Base-by-base conservation (phyloP, 2,888 invertebrate genomes). In the Neria commutata region DNA sequence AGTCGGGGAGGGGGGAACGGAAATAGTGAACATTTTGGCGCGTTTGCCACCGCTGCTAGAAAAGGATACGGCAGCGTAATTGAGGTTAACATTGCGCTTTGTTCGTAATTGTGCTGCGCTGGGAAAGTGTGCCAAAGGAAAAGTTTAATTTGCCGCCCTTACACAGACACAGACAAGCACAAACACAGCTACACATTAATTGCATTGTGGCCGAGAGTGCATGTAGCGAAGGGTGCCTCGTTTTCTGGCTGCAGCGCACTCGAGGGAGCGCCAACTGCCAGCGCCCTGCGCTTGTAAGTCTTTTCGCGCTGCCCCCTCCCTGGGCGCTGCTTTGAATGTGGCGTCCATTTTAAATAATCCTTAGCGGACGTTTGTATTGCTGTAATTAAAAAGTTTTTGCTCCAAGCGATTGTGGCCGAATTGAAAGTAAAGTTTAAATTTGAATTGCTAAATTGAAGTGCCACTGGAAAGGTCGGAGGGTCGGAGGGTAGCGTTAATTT, bases 31-130 rank as follows among this genome's bases (percentile, higher is more conserved):
- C 5, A 3, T 19, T 23, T 24, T 23, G 26, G 14, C 29, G 26
- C 34, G 56, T 57, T 62, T 66, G 17, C n/a, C n/a, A n/a, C 6
- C 21, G 25, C 34, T 6, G 19, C 29, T 19, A 42, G 29, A 16
- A 45, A 45, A 45, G 50, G 50, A 26, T 16, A 17, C 19, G 19
- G 33, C 21, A 17, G 10, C 65, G 62, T 75, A 74, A 74, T 75
- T 74, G 74, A 71, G 75, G 75, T 75, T 74, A 75, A 73, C 26
- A 50, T 54, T 54, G n/a, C n/a, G n/a, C 75, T 73, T 63, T 63
- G 67, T 34, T 40, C 8, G 21, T 34, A 5, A 24, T 45, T 19
- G 40, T 40, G 40, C 25, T 14, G 25, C 14, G 25, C 69, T 58
- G 56, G 56, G 56, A 65, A 70, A 69, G 66, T 74, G 67, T 67